Base-by-base conservation (phyloP, 2,113 vertebrate species). In the Tachuris rubrigastra region DNA sequence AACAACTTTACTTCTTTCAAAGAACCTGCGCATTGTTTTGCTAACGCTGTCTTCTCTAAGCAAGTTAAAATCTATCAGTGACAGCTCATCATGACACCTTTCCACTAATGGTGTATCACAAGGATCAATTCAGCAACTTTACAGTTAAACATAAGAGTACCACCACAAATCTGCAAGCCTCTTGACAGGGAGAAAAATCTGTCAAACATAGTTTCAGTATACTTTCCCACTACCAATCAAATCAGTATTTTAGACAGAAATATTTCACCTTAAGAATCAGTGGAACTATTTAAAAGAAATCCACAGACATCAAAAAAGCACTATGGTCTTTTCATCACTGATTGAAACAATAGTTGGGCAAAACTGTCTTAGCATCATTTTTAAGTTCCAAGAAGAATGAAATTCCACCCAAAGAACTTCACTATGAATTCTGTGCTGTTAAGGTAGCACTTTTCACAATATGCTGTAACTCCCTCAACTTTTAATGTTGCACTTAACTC, bases 101-200 rank as follows among this genome's bases (percentile, higher is more conserved):
- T 75, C 52, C 35, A 63, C 22, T n/a, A 71, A 56, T 5, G 5
- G 15, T 27, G 1, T n/a, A 73, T 33, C 37, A 47, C n/a, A 85
- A 85, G 9, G 33, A 94, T 44, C 24, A 75, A 31, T 30, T 93
- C 44, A 83, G 31, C 71, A 69, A n/a, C 78, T 83, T 84, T 28
- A 41, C 4, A 75, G 30, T 56, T 83, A 84, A 84, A 56, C 0
- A 0, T 30, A 52, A 20, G 13, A 71, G 9, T 39, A 69, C 7
- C 35, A 35, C 42, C 55, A 49, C 27, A 79, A 72, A 50, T 33
- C 60, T 73, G 46, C n/a, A 78, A 42, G 19, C 8, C 27, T 39
- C 46, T 2, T 31, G n/a, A 84, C 15, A 62, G 50, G 60, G 39
- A 59, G 4, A 19, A 91, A 92, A 81, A 67, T 23, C 68, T 39